phyloP scores from a whole-genome alignment of 2,113 vertebrate species.

The Psophia crepitans region DNA sequence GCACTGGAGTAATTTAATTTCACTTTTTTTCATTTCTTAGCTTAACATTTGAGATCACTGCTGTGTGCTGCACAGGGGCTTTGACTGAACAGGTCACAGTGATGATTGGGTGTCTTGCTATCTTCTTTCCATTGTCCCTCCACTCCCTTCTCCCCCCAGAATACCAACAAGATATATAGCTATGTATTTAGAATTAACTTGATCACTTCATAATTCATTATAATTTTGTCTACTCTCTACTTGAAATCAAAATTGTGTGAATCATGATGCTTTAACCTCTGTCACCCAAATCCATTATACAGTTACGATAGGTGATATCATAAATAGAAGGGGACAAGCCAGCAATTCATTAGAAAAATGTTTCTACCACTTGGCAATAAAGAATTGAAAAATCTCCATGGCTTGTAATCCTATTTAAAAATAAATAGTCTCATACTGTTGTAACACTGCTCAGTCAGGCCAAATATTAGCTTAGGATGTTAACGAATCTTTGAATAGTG shows the following conservation, averaged over 20 bases:
- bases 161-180: neutral
- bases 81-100: neutral
- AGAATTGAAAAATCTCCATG: neutral
- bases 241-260: neutral
- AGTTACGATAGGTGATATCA: neutral
- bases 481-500: neutral
- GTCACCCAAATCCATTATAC: neutral
- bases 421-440: neutral
- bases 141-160: neutral
- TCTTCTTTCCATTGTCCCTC: neutral
- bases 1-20: neutral
- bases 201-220: neutral
- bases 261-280: neutral
- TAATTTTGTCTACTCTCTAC: neutral
- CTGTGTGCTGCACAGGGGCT: neutral
- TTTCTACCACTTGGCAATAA: neutral
- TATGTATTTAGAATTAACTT: neutral
- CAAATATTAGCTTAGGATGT: neutral
- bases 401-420: neutral
- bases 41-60: neutral
- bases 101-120: neutral
- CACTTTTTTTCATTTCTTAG: neutral
- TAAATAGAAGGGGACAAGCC: neutral
- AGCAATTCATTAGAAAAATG: neutral
- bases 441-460: neutral